Evolutionary conservation across 1,140 invertebrate species (phyloP), one percentile per base, ranked within the genome.

Genomic region (Polypedilum pembai): DNA sequence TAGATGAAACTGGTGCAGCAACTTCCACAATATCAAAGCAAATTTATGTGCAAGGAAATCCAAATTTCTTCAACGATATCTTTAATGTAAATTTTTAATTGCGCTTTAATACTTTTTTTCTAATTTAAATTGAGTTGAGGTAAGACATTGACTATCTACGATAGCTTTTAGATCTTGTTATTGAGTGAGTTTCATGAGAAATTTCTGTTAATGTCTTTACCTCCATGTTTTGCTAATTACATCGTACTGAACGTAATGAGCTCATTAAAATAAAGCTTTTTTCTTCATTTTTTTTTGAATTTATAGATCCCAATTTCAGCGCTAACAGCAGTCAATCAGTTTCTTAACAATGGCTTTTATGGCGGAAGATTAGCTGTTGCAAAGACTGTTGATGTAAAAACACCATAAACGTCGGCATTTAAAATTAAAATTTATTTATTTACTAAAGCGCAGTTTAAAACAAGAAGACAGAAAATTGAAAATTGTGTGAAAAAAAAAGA

Each of bases 371-470:
- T 7, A 7, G 65, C 18, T 69, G 24, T 33, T 33, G 20, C 65
- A 21, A 69, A 69, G 65, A 69, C 17, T 69, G 75, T 56, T 56
- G 63, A 76, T 56, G n/a, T 56, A n/a, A 56, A 15, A 45, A 8
- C 41, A 45, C 8, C 41, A 12, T 45, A 45, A 45, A 8, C 41
- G 3, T 2, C 41, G 8, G 8, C 8, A 45, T 8, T 45, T 8
- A 45, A 45, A 45, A 33, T 33, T 33, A 5, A 33, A 33, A 33
- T 33, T 33, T 33, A 33, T 33, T 33, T 33, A 33, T 33, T 33
- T 33, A 33, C 24, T 33, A 33, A 5, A 33, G 5, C 24, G 5
- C 24, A 33, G 1, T 33, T 33, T 3, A 33, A 33, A 33, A 33
- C 5, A 33, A 33, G 24, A 33, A 33, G n/a, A n/a, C n/a, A n/a